Conservation (phyloP, 2,113 vertebrate species). For the Lynx canadensis region DNA sequence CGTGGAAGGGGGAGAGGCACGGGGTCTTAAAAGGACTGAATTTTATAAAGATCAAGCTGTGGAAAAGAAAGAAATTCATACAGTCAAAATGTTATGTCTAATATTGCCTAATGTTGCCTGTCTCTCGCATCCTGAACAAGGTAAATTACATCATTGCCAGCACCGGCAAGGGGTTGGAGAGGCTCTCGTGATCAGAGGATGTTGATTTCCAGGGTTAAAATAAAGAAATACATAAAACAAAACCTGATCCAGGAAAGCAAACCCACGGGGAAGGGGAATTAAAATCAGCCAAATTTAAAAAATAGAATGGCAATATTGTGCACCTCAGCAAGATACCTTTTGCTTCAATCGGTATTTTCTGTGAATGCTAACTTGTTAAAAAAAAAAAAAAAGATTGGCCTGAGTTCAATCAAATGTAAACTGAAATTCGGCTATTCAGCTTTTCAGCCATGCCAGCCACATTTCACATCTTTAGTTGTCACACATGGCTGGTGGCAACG, state of each 20-base stretch:
- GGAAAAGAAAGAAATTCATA: neutral
- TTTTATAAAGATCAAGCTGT: neutral
- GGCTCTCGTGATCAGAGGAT: neutral
- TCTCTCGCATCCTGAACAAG: neutral
- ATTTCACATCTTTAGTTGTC: neutral
- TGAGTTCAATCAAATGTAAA: neutral
- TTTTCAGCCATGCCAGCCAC: neutral
- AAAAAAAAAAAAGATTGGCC: neutral
- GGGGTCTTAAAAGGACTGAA: neutral
- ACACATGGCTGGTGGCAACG: neutral
- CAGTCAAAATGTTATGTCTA: neutral
- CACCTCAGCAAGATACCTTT: accelerated
- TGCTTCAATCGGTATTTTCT: neutral
- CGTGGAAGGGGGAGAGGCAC: neutral
- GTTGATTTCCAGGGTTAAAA: neutral
- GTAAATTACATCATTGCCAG: neutral
- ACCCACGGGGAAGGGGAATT: neutral
- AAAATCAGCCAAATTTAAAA: neutral
- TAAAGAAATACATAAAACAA: neutral
- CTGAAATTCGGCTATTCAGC: neutral
- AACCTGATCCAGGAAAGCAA: neutral
- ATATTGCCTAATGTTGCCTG: neutral
- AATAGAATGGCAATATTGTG: accelerated
- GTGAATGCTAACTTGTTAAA: neutral
- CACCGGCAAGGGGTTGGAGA: accelerated